Percentiles rank a stretch among this genome's conserved stretches.
These are phyloP conservation scores for Origma solitaria DNA, from an alignment of 2,113 vertebrate species.

Conservation along the genomic window DNA sequence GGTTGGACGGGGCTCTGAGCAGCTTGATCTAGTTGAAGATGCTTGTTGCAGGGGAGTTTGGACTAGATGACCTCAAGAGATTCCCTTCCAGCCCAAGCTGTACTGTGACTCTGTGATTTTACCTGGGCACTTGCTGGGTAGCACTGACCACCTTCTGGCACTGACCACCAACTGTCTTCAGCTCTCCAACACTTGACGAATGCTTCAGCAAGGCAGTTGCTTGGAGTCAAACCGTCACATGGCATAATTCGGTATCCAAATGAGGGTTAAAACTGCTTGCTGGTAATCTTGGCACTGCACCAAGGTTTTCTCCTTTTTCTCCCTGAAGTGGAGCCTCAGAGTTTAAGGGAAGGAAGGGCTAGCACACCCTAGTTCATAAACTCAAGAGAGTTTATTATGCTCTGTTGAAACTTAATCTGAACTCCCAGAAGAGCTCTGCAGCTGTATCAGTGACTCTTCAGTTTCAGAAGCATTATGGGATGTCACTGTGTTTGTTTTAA, in stretches of 20 bases:
- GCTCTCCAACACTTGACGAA: background rate
- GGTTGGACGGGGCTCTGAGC: background rate
- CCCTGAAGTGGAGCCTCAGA: background rate
- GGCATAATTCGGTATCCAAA: background rate
- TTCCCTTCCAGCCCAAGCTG: rapidly evolving
- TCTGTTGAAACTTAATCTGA: background rate
- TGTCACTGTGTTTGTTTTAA: background rate
- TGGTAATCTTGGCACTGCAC: background rate
- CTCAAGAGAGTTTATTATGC: background rate
- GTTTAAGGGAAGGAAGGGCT: background rate
- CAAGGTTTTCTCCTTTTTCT: background rate
- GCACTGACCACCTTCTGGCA: background rate
- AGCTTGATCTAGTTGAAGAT: background rate
- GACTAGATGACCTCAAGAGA: background rate
- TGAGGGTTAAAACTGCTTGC: background rate
- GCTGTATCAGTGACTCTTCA: background rate
- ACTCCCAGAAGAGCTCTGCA: background rate
- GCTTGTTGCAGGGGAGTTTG: rapidly evolving
- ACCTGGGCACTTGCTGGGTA: background rate
- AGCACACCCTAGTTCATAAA: background rate
- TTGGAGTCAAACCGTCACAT: background rate
- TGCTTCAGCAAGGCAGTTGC: background rate
- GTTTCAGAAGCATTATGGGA: background rate
- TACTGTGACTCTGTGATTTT: background rate
- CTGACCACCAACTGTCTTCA: background rate